Percentiles rank a stretch among this genome's conserved stretches.
These are phyloP conservation scores for Poecilia gillii DNA, from an alignment of 2,797 vertebrate genomes.

Conservation along the genomic window DNA sequence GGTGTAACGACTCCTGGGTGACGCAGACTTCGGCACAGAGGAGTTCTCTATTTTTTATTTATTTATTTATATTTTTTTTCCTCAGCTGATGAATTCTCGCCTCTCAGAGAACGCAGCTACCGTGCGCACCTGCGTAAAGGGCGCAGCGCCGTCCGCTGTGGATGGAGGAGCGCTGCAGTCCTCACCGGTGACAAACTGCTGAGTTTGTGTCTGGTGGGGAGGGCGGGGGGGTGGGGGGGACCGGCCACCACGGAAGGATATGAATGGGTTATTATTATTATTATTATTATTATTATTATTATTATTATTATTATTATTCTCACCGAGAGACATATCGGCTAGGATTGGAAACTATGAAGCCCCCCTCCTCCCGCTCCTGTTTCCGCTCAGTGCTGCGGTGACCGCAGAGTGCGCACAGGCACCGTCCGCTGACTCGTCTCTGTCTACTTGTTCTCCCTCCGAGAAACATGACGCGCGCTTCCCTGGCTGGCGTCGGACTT, in stretches of 20 bases:
- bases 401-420: slow-evolving; percentile 49
- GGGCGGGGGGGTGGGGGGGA: not conserved
- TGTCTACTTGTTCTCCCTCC: slow-evolving; percentile 50
- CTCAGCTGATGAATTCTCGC: slow-evolving; percentile 40
- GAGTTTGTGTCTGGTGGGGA: not conserved
- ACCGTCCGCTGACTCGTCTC: slow-evolving; percentile 42
- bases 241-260: slow-evolving; percentile 23
- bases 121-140: slow-evolving; percentile 68
- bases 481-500: slow-evolving; percentile 82
- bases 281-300: not conserved
- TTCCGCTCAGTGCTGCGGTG: slow-evolving; percentile 44
- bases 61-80: not conserved
- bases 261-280: not conserved
- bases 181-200: slow-evolving; percentile 57
- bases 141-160: slow-evolving; percentile 40
- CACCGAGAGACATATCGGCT: slow-evolving; percentile 32
- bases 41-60: slow-evolving; percentile 27
- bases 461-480: slow-evolving; percentile 84
- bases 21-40: slow-evolving; percentile 53
- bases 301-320: not conserved
- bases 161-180: slow-evolving; percentile 50
- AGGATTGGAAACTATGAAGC: slow-evolving; percentile 70
- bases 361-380: slow-evolving; percentile 5
- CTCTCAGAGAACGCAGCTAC: slow-evolving; percentile 43
- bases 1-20: slow-evolving; percentile 33